These are phyloP conservation scores for Epinotia demarniana DNA, from an alignment of 2,888 invertebrate genomes.

Conservation along the genomic window DNA sequence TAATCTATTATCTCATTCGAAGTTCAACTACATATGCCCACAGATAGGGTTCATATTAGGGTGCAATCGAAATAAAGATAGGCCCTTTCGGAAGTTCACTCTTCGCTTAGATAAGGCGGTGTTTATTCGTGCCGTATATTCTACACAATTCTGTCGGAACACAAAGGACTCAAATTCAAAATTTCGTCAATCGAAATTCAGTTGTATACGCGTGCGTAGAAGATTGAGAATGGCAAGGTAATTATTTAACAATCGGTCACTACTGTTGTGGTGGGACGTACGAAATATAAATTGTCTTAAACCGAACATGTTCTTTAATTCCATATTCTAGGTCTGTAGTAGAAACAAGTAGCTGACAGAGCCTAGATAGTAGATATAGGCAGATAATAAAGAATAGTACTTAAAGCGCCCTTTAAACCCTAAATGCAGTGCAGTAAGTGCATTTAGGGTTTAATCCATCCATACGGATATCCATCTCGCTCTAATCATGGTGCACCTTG, in stretches of 20 bases:
- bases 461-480: no score
- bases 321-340: no score
- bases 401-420: no score
- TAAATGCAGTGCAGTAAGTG: no score
- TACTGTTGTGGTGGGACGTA: neutral
- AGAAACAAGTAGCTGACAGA: no score
- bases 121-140: constrained; percentile 20
- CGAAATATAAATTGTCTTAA: neutral
- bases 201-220: neutral
- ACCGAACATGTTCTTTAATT: neutral
- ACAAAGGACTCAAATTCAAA: neutral
- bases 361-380: no score
- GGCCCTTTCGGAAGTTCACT: neutral
- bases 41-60: neutral
- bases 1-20: neutral
- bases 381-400: no score
- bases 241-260: neutral
- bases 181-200: neutral
- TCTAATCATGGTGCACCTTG: no score
- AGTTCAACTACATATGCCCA: neutral
- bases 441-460: no score
- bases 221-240: neutral
- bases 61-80: neutral
- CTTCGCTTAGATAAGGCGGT: constrained; percentile 13
- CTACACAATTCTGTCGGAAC: neutral